Evolutionary conservation across 2,888 invertebrate genomes (phyloP).

Genomic region (Arctia plantaginis): DNA sequence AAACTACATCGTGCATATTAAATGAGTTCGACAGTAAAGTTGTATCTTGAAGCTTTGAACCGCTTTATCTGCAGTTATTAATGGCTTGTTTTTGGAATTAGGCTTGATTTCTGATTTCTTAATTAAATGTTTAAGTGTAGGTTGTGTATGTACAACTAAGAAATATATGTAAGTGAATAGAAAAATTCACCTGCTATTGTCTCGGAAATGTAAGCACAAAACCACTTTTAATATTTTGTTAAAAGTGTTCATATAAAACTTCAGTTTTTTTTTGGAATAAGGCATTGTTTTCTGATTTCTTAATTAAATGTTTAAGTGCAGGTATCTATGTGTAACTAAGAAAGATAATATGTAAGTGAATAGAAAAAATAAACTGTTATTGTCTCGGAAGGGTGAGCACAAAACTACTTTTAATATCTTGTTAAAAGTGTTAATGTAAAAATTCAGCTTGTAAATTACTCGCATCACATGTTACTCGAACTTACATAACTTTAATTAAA

Average conservation of each 20-base stretch:
- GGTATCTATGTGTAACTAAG: neutral
- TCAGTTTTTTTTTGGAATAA: neutral
- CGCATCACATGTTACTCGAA: neutral
- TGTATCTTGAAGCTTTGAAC: neutral
- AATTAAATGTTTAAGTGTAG: neutral
- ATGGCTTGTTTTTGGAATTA: neutral
- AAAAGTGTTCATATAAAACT: neutral
- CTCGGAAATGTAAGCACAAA: neutral
- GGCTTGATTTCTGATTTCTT: neutral
- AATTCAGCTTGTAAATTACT: neutral
- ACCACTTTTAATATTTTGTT: neutral
- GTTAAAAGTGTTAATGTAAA: neutral
- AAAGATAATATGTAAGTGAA: neutral
- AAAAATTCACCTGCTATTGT: neutral
- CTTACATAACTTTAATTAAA: too few relatives aligned
- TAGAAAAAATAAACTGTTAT: neutral
- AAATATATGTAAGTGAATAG: neutral
- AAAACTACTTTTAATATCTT: neutral
- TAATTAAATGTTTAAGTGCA: neutral
- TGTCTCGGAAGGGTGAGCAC: neutral
- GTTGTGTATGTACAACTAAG: neutral
- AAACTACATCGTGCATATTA: conserved; percentile 4
- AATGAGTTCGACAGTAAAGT: neutral
- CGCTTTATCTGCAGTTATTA: neutral
- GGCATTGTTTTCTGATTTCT: neutral